Conservation (phyloP, 2,113 vertebrate species). For the Cichladusa arquata region DNA sequence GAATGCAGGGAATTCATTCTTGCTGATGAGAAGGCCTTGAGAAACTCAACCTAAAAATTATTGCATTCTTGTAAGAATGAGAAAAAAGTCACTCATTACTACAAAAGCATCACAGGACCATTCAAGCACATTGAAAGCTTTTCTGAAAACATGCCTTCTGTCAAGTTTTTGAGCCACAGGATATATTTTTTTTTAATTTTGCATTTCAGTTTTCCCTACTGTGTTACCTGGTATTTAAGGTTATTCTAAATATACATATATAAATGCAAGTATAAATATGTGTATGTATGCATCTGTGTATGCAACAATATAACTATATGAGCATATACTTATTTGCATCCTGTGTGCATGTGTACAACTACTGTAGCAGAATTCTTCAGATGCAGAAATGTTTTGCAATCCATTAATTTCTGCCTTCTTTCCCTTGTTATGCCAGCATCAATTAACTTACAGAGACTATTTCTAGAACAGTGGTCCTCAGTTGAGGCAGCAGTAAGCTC, state of each 20-base stretch:
- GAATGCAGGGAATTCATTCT: neutral
- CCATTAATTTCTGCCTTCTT: constrained; percentile 6
- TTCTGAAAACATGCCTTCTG: neutral
- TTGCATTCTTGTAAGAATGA: neutral
- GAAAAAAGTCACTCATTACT: neutral
- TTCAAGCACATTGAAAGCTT: neutral
- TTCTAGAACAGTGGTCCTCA: neutral
- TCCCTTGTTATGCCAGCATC: neutral
- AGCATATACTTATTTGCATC: constrained; percentile 24
- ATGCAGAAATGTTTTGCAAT: neutral
- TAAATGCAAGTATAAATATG: neutral
- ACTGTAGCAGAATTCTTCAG: neutral
- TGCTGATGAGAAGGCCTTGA: neutral
- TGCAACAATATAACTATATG: neutral
- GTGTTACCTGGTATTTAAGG: neutral
- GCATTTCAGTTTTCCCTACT: neutral
- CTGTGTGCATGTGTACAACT: neutral
- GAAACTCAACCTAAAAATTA: neutral
- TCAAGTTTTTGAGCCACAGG: neutral
- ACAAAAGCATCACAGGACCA: neutral
- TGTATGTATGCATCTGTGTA: neutral
- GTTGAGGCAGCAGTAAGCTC: neutral
- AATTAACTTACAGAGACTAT: neutral
- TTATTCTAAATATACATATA: neutral
- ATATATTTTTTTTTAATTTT: neutral